Conservation (phyloP, 2,113 vertebrate species). For the Galeopterus variegatus region DNA sequence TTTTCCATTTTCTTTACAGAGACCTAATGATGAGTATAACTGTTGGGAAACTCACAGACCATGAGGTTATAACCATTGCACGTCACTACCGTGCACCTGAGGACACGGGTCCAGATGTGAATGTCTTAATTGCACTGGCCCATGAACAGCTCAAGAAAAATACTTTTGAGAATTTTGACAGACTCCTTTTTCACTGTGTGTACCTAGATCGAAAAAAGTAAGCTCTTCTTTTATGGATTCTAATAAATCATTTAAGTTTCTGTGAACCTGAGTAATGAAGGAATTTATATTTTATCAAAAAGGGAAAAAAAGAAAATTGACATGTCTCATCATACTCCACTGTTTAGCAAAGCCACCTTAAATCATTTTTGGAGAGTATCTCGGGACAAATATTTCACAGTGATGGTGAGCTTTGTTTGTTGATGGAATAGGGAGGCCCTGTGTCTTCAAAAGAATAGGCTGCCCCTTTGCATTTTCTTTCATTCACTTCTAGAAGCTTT, state of each 20-base stretch:
- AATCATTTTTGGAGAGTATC: constrained; percentile 35
- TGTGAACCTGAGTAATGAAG: constrained; percentile 52
- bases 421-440: neutral
- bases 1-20: constrained; percentile 86
- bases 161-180: constrained; percentile 91
- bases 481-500: constrained; percentile 47
- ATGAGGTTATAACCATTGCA: constrained; percentile 93
- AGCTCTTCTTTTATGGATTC: constrained; percentile 74
- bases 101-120: constrained; percentile 81
- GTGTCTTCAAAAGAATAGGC: constrained; percentile 47
- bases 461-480: constrained; percentile 51
- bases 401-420: constrained; percentile 46
- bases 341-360: constrained; percentile 33
- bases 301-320: constrained; percentile 38
- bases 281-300: constrained; percentile 57
- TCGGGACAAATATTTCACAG: constrained; percentile 3
- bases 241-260: constrained; percentile 67
- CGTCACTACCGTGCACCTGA: constrained; percentile 88
- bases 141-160: constrained; percentile 93
- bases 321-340: neutral
- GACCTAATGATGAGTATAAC: constrained; percentile 88
- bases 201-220: constrained; percentile 92
- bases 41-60: constrained; percentile 89
- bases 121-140: constrained; percentile 89
- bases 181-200: constrained; percentile 86